These are phyloP conservation scores for Epistrophe grossulariae DNA, from an alignment of 2,888 invertebrate species.

Conservation along the genomic window DNA sequence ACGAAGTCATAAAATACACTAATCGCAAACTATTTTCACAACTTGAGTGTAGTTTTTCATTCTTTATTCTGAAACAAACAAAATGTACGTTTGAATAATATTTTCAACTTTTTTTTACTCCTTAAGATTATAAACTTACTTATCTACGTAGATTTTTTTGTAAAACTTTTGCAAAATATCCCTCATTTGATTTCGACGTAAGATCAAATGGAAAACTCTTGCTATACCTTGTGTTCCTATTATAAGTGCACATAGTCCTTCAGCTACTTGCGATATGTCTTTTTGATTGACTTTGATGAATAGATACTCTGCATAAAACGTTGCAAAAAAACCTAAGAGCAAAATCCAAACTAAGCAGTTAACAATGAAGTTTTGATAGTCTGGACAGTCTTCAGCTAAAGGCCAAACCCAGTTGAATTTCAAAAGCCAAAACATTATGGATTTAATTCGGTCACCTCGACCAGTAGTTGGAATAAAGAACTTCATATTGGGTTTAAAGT, in stretches of 20 bases:
- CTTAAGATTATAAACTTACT: not conserved
- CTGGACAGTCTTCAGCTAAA: conserved; percentile 1
- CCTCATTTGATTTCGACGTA: conserved; percentile 25
- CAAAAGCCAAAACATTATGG: conserved; percentile 28
- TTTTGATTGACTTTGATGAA: conserved; percentile 8
- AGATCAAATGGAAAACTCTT: conserved; percentile 15
- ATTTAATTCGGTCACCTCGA: not conserved
- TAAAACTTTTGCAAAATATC: conserved; percentile 34
- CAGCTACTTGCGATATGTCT: conserved; percentile 31
- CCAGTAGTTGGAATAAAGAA: conserved; percentile 26
- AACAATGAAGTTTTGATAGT: conserved; percentile 6
- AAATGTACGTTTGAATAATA: not conserved
- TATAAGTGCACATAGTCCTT: conserved; percentile 31
- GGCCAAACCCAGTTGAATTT: conserved; percentile 44
- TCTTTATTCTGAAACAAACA: conserved; percentile 16
- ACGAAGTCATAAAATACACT: conserved; percentile 6
- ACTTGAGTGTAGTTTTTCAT: conserved; percentile 24
- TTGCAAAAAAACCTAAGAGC: not conserved
- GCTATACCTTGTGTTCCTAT: conserved; percentile 15
- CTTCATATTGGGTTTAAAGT: not conserved
- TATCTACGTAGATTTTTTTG: conserved; percentile 20
- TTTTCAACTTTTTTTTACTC: not conserved
- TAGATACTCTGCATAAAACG: conserved; percentile 17
- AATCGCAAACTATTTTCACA: conserved; percentile 28
- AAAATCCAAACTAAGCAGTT: conserved; percentile 20